Base-by-base conservation (phyloP, 2,113 vertebrate species). In the Stercorarius parasiticus region DNA sequence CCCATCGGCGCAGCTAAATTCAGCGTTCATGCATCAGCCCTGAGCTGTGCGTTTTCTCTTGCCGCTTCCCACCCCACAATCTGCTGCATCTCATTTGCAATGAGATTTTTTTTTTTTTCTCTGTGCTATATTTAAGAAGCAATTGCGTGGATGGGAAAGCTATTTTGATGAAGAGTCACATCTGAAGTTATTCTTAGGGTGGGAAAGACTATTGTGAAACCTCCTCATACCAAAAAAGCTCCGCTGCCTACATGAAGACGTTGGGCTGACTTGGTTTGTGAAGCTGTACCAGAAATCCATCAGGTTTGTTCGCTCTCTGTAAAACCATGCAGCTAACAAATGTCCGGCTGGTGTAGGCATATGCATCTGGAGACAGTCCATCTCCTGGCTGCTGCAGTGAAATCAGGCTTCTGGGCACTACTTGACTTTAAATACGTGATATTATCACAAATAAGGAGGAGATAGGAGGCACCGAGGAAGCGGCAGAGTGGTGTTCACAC, bases 131-230 rank as follows among this genome's bases (percentile, higher is more conserved):
- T 88, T 97, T 93, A 47, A 0, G 10, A 90, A 67, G 59, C 25
- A 50, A 66, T 23, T 66, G 71, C 22, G 34, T 4, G 42, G 76
- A 88, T 47, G 21, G 67, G 50, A 77, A 81, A 90, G 67, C 40
- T 93, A 21, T 80, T 96, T 59, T 50, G 81, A 95, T n/a, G 72
- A 66, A 85, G 67, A 96, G 50, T 90, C 92, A 64, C 67, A 73
- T 77, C 67, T 93, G 76, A 90, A 95, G 90, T 55, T 94, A 95
- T 95, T 96, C 82, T 95, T 93, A 81, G 94, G 82, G 56, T 81
- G 36, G 42, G 64, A 77, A 81, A 78, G 79, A 45, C 80, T 86
- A 92, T 83, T 73, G 85, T 83, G 95, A 95, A 96, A 83, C 29
- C 76, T 88, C 38, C 50, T 55, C 0, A 0, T 27, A 49, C 12